A percentile compares a stretch with the other conserved stretches of the same genome.
Evolutionary conservation across 2,888 invertebrate species (phyloP).

Genomic region (Nomada goodeniana): DNA sequence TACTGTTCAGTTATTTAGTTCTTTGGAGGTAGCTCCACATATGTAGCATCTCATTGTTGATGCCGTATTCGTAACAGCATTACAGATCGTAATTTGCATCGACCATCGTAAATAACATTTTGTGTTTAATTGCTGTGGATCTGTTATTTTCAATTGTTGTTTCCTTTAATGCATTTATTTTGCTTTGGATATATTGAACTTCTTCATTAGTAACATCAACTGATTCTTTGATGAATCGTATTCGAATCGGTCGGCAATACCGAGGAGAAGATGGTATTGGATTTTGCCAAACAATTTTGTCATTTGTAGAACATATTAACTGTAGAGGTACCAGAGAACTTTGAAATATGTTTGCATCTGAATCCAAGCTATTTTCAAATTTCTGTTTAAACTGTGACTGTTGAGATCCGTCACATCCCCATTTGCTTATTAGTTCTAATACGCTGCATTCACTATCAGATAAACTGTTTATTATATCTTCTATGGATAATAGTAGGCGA

Average conservation of each 20-base stretch:
- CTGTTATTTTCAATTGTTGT: not conserved
- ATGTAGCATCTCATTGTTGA: constrained; percentile 37
- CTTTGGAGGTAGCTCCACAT: constrained; percentile 14
- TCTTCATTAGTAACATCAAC: constrained; percentile 36
- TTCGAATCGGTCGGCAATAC: constrained; percentile 64
- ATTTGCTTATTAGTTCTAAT: too few species aligned
- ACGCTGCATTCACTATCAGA: too few species aligned
- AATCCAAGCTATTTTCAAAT: too few species aligned
- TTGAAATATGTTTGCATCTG: too few species aligned
- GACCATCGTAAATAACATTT: constrained; percentile 26
- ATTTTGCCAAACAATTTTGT: constrained; percentile 73
- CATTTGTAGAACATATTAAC: not conserved
- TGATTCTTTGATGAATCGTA: constrained; percentile 61
- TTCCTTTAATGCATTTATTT: not conserved
- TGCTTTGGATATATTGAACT: constrained; percentile 1
- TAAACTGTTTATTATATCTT: too few species aligned
- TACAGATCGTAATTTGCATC: constrained; percentile 38
- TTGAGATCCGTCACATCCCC: too few species aligned
- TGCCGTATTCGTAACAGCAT: constrained; percentile 3
- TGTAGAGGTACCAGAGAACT: too few species aligned
- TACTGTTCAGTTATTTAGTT: constrained; percentile 9
- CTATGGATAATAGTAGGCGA: too few species aligned
- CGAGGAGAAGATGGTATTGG: constrained; percentile 61
- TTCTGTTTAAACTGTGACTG: too few species aligned
- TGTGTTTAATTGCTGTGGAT: not conserved